Conservation (phyloP, 2,797 vertebrate species). For the Micropoecilia bifurca region DNA sequence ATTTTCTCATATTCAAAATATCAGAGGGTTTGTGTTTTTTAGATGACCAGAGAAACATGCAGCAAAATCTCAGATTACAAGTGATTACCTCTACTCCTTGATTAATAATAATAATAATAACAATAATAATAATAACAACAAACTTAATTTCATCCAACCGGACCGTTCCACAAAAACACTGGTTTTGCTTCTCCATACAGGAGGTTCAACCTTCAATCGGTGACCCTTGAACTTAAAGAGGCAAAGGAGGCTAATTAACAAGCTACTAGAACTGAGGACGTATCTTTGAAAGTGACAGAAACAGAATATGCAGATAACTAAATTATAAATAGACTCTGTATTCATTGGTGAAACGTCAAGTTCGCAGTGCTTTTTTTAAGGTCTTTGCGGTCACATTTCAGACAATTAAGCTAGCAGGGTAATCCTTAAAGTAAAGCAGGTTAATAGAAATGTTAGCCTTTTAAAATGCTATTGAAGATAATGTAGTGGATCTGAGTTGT, state of each 20-base stretch:
- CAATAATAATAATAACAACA: too few species aligned
- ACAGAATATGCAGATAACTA: neutral
- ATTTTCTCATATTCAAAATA: too few species aligned
- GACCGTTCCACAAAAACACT: neutral
- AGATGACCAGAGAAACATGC: too few species aligned
- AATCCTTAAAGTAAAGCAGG: neutral
- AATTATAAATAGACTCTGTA: neutral
- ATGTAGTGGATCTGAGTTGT: neutral
- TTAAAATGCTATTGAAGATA: neutral
- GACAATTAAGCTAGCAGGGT: neutral
- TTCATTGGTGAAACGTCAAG: neutral
- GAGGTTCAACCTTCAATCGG: neutral
- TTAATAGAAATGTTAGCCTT: neutral
- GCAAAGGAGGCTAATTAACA: neutral
- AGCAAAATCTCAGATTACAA: too few species aligned
- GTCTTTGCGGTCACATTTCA: neutral
- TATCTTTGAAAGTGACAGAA: neutral
- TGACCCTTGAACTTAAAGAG: neutral
- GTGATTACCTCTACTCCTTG: too few species aligned
- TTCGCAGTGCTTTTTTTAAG: neutral
- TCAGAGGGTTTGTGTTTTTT: too few species aligned
- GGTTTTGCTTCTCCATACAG: neutral
- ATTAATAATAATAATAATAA: too few species aligned
- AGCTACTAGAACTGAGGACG: neutral
- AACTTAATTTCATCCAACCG: neutral